A percentile compares a stretch with the other conserved stretches of the same genome.
These are phyloP conservation scores for Neoitamus cyanurus DNA, from an alignment of 2,888 invertebrate species.

Conservation along the genomic window DNA sequence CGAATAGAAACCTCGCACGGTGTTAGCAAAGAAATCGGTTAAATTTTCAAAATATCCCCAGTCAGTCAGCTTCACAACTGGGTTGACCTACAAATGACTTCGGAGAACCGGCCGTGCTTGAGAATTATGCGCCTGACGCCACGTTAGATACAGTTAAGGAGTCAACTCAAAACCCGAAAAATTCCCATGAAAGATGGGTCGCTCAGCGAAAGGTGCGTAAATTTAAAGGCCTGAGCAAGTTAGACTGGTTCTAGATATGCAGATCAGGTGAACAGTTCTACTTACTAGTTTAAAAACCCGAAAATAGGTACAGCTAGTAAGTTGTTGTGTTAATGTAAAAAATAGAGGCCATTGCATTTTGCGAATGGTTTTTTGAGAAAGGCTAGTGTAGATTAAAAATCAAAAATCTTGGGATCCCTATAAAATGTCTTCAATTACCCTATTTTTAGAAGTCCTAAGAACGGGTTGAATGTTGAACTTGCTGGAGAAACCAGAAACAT, in stretches of 20 bases:
- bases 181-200: neutral
- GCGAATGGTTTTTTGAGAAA: no score
- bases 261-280: neutral
- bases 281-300: neutral
- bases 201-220: neutral
- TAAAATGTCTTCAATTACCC: neutral
- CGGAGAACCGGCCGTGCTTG: neutral
- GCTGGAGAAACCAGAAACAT: neutral
- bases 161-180: neutral
- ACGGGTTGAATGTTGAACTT: neutral
- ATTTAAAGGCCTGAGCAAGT: neutral
- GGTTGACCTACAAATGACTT: slow-evolving; percentile 21
- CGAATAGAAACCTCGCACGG: neutral
- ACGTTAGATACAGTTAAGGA: slow-evolving; percentile 24
- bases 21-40: neutral
- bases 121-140: neutral
- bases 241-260: neutral
- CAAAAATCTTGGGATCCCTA: no score
- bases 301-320: neutral
- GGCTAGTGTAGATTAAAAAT: no score
- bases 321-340: neutral
- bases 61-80: neutral
- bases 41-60: slow-evolving; percentile 14
- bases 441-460: neutral
- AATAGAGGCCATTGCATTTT: no score